Conservation (phyloP, 2,113 vertebrate species). For the Lophotis ruficrista region DNA sequence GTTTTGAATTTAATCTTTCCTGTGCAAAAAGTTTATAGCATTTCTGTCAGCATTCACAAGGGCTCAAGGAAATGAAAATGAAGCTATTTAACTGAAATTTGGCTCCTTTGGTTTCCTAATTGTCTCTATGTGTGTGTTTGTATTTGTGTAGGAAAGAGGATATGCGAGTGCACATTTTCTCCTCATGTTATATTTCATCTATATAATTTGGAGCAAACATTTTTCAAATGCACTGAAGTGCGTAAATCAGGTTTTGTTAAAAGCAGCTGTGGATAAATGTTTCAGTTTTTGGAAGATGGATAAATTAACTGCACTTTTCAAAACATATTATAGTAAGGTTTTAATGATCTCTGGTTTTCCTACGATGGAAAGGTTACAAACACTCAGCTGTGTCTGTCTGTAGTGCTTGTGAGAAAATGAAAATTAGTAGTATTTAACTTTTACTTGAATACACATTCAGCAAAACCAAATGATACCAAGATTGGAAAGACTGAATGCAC, state of each 20-base stretch:
- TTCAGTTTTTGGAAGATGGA: background rate
- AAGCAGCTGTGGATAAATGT: conserved; percentile 11
- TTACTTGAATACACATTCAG: background rate
- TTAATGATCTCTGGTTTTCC: background rate
- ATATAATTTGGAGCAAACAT: background rate
- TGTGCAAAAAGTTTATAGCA: background rate
- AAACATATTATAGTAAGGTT: background rate
- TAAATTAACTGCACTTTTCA: background rate
- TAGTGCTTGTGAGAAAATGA: background rate
- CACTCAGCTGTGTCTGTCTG: background rate
- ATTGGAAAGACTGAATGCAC: background rate
- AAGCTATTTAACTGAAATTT: background rate
- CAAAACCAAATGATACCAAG: background rate
- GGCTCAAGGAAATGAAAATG: background rate
- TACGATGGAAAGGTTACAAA: background rate
- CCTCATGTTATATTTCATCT: conserved; percentile 7
- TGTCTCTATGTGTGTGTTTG: background rate
- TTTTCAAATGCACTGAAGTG: conserved; percentile 17
- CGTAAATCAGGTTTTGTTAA: conserved; percentile 9
- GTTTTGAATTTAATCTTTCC: background rate
- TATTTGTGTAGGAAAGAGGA: background rate
- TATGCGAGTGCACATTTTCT: background rate
- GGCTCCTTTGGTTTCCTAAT: background rate
- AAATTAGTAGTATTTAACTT: background rate
- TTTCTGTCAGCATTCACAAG: background rate